Evolutionary conservation across 2,888 invertebrate genomes (phyloP).

Genomic region (Synergus japonicus): DNA sequence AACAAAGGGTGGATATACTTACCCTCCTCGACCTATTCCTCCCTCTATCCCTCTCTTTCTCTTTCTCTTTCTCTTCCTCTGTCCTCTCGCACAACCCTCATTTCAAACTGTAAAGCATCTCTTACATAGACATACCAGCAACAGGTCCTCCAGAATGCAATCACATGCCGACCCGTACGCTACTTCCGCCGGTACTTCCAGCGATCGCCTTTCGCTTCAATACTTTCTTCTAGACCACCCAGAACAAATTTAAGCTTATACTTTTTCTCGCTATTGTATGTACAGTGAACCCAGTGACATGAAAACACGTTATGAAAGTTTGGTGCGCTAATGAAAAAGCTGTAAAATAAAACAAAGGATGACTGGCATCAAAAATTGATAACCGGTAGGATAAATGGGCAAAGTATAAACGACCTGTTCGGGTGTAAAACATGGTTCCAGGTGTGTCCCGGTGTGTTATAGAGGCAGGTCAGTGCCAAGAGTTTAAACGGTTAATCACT

Average conservation of each 20-base stretch:
- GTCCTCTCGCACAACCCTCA: conserved; percentile 57
- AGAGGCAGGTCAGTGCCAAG: conserved; percentile 47
- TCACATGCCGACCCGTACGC: conserved; percentile 59
- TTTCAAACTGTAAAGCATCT: conserved; percentile 66
- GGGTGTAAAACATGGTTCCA: neutral
- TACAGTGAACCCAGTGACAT: neutral
- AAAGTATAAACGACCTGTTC: conserved; percentile 16
- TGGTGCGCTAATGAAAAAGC: neutral
- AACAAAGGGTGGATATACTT: conserved; percentile 70
- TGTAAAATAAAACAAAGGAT: neutral
- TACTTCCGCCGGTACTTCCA: conserved; percentile 51
- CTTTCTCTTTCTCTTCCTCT: conserved; percentile 33
- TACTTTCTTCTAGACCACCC: neutral
- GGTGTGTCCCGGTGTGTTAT: conserved; percentile 46
- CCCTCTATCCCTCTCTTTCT: conserved; percentile 49
- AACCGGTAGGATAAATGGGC: conserved; percentile 47
- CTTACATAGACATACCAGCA: conserved; percentile 62
- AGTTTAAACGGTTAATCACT: conserved; percentile 67
- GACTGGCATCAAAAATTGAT: neutral
- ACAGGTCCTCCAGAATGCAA: conserved; percentile 70
- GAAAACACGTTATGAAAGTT: neutral
- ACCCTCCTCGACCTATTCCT: conserved; percentile 56
- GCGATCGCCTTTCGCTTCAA: neutral
- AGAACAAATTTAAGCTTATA: neutral
- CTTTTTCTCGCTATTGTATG: neutral